Evolutionary conservation across 2,888 invertebrate genomes (phyloP).

Genomic region (Volucella bombylans): DNA sequence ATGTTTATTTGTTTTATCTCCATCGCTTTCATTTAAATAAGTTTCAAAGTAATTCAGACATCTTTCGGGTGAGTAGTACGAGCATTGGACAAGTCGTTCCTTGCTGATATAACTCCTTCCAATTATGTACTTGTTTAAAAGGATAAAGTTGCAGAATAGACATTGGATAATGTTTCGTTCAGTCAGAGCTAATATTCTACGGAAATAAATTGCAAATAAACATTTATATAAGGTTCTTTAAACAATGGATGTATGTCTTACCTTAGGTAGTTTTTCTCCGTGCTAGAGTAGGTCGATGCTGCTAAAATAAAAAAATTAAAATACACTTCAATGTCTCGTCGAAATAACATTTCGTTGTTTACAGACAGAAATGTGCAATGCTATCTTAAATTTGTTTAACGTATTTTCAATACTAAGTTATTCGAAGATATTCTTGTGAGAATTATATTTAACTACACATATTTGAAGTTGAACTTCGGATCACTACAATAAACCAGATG

Average conservation of each 20-base stretch:
- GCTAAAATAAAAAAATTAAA: conserved; percentile 25
- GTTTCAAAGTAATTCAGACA: conserved; percentile 63
- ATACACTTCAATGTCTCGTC: too few relatives aligned
- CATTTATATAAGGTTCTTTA: neutral
- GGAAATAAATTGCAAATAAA: neutral
- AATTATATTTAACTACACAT: too few relatives aligned
- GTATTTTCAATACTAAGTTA: too few relatives aligned
- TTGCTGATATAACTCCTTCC: conserved; percentile 56
- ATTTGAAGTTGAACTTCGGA: too few relatives aligned
- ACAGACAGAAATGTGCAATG: neutral
- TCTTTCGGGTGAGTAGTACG: conserved; percentile 63
- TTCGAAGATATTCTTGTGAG: too few relatives aligned
- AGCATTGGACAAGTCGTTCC: conserved; percentile 60
- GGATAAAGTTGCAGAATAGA: conserved; percentile 62
- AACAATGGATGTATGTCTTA: neutral
- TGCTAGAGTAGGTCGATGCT: conserved; percentile 26
- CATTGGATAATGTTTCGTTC: conserved; percentile 66
- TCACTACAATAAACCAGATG: too few relatives aligned
- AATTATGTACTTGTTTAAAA: conserved; percentile 60
- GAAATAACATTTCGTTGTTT: too few relatives aligned
- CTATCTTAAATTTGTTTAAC: too few relatives aligned
- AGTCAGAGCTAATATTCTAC: conserved; percentile 53
- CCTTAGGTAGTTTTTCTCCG: conserved; percentile 63
- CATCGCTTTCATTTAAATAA: conserved; percentile 61
- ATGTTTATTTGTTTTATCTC: conserved; percentile 48